Evolutionary conservation across 2,113 vertebrate species (phyloP).

Genomic region (Pollimyrus isidori): DNA sequence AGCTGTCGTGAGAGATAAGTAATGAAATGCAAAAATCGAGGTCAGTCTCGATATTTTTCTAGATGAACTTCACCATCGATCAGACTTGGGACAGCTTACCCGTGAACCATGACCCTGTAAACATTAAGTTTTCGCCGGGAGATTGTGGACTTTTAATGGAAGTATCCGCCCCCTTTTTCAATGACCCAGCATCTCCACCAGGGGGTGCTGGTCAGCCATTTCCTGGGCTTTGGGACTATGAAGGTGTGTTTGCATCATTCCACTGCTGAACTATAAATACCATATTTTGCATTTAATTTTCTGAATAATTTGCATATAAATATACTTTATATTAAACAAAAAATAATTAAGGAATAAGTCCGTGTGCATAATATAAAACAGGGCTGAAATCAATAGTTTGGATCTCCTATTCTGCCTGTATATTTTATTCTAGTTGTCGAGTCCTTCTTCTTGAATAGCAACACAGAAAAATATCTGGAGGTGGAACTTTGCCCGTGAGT

Average conservation of each 20-base stretch:
- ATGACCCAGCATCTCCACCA: slow-evolving; percentile 69
- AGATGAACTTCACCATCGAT: slow-evolving; percentile 73
- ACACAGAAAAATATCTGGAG: slow-evolving; percentile 77
- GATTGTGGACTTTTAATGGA: slow-evolving; percentile 65
- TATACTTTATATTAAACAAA: not conserved
- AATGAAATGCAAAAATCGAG: not conserved
- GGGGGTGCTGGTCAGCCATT: slow-evolving; percentile 69
- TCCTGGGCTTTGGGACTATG: slow-evolving; percentile 77
- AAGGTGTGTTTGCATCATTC: slow-evolving; percentile 56
- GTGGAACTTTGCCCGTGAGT: slow-evolving; percentile 92
- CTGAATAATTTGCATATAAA: not conserved
- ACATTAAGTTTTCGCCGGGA: slow-evolving; percentile 56
- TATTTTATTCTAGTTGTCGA: slow-evolving; percentile 69
- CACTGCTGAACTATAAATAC: not conserved
- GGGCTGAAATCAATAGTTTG: not conserved
- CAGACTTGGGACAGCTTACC: slow-evolving; percentile 73
- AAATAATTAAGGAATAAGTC: not conserved
- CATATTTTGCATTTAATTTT: not conserved
- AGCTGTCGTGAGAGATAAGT: not conserved
- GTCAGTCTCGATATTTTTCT: slow-evolving; percentile 1
- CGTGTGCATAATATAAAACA: not conserved
- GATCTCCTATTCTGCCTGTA: not conserved
- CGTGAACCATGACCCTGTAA: slow-evolving; percentile 65
- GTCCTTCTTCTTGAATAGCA: slow-evolving; percentile 80
- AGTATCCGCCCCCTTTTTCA: slow-evolving; percentile 75